Percentiles rank a stretch among this genome's conserved stretches.
These are phyloP conservation scores for Pachyuromys duprasi DNA, from an alignment of 2,797 vertebrate genomes.

Conservation along the genomic window DNA sequence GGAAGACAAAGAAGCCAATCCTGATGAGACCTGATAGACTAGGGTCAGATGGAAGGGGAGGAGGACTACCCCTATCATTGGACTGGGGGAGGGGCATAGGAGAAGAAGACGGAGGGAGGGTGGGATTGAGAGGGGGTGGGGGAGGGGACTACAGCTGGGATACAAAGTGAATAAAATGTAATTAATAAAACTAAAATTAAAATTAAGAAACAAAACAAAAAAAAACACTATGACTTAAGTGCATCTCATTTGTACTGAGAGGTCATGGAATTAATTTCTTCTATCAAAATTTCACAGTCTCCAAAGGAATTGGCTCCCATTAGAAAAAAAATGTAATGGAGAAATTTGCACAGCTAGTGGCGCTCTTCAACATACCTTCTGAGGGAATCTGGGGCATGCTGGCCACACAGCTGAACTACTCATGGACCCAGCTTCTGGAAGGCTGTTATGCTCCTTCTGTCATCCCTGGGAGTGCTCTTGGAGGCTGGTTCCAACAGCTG, in stretches of 20 bases:
- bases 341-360: not conserved
- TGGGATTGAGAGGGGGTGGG: too few species aligned
- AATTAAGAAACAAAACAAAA: too few species aligned
- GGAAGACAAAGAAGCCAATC: too few species aligned
- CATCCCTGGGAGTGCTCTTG: not conserved
- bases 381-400: too few species aligned
- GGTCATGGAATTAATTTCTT: not conserved
- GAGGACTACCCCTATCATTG: too few species aligned
- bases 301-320: not conserved
- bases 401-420: not conserved
- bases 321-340: not conserved
- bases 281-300: conserved; percentile 26
- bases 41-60: too few species aligned
- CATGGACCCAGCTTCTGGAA: not conserved
- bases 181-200: too few species aligned
- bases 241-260: not conserved
- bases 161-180: too few species aligned
- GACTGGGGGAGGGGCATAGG: too few species aligned
- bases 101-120: too few species aligned
- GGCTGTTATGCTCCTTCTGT: not conserved
- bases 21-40: too few species aligned
- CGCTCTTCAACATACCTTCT: not conserved
- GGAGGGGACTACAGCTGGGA: too few species aligned
- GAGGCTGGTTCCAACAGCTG: not conserved
- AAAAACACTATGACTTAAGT: not conserved